Conservation (phyloP, 2,888 invertebrate genomes). For the Bugulina stolonifera region DNA sequence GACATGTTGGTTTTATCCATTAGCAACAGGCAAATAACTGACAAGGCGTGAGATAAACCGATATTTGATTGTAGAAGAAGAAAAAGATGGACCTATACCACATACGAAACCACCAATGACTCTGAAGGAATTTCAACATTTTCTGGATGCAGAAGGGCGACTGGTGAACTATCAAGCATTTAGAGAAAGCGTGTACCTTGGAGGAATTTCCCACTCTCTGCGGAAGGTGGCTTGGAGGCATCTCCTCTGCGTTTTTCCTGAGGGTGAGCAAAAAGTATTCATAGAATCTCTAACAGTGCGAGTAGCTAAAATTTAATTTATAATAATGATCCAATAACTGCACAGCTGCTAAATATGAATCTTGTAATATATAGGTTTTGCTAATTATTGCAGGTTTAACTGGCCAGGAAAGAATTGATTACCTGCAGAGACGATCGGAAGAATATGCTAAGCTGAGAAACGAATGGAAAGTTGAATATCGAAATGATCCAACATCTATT, state of each 20-base stretch:
- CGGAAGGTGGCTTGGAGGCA: slow-evolving; percentile 89
- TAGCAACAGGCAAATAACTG: no score
- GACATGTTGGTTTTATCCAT: no score
- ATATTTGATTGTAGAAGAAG: background rate
- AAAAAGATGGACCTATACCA: background rate
- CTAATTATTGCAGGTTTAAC: slow-evolving; percentile 59
- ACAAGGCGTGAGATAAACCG: no score
- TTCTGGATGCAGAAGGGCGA: slow-evolving; percentile 82
- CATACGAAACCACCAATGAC: slow-evolving; percentile 64
- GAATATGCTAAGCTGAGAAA: slow-evolving; percentile 78
- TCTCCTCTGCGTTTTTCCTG: slow-evolving; percentile 90
- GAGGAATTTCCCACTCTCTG: slow-evolving; percentile 85
- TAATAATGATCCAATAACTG: no score
- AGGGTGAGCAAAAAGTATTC: no score
- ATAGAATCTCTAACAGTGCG: no score
- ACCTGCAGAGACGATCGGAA: slow-evolving; percentile 80
- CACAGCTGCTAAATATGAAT: background rate
- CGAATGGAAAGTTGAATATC: slow-evolving; percentile 61
- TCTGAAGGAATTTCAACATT: slow-evolving; percentile 81
- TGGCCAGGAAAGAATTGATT: slow-evolving; percentile 86
- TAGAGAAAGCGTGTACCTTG: slow-evolving; percentile 82
- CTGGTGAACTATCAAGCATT: slow-evolving; percentile 77
- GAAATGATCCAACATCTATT: background rate
- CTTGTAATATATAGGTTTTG: background rate
- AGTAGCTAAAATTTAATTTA: no score